A percentile compares a stretch with the other conserved stretches of the same genome.
Conservation (phyloP, 2,797 vertebrate species). For the Eulemur coronatus region DNA sequence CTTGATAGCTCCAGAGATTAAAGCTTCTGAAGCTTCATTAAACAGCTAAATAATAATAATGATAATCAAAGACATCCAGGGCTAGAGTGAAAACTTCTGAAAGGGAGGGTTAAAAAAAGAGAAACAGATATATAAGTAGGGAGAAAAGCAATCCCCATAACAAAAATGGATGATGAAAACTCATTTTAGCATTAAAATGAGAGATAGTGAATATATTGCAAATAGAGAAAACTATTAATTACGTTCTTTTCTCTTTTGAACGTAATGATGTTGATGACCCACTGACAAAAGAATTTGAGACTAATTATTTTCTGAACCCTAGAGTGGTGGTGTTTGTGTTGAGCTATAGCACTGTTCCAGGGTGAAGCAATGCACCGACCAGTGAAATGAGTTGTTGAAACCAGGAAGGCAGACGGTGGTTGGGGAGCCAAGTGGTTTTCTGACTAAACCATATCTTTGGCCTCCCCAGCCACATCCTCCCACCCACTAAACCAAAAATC, state of each 20-base stretch:
- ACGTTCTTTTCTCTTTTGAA: neutral
- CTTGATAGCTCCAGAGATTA: conserved; percentile 30
- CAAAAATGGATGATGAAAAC: conserved; percentile 2
- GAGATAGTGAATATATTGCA: neutral
- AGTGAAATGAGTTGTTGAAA: neutral
- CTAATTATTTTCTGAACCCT: neutral
- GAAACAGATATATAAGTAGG: neutral
- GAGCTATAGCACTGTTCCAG: neutral
- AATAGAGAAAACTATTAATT: neutral
- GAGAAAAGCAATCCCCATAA: neutral
- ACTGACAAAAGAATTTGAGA: neutral
- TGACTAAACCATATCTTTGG: conserved; percentile 47
- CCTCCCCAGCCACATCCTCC: conserved; percentile 43
- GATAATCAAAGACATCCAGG: neutral
- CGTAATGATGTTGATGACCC: neutral
- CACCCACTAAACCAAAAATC: conserved; percentile 50
- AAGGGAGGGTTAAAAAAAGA: neutral
- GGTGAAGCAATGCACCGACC: neutral
- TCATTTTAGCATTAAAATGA: neutral
- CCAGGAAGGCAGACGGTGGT: neutral
- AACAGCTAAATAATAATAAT: conserved; percentile 24
- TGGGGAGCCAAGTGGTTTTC: conserved; percentile 45
- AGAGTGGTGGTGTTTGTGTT: neutral
- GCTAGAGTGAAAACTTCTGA: conserved; percentile 28
- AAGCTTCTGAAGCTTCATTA: conserved; percentile 57